Percentiles rank a stretch among this genome's conserved stretches.
Conservation (phyloP, 2,113 vertebrate species). For the Actinemys pallida region DNA sequence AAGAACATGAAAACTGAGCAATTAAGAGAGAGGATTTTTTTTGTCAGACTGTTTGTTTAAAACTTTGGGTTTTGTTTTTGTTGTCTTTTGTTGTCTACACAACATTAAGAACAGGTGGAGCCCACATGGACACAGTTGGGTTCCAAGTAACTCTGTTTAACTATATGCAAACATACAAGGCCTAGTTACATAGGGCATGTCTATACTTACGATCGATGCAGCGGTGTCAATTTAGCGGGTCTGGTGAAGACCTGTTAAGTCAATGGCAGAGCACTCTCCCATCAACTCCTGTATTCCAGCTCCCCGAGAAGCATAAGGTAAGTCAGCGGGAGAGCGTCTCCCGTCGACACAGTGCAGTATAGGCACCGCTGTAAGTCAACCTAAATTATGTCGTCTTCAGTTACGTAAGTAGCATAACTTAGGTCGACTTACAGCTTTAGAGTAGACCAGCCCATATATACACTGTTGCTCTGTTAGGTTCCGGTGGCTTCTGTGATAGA, state of each 20-base stretch:
- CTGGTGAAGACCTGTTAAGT: too few relatives aligned
- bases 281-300: too few relatives aligned
- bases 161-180: neutral
- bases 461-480: neutral
- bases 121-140: neutral
- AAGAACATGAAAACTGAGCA: neutral
- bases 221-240: too few relatives aligned
- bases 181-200: neutral
- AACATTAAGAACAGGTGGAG: neutral
- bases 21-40: neutral
- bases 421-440: too few relatives aligned
- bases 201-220: too few relatives aligned
- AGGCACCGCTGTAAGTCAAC: too few relatives aligned
- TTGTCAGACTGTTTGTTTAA: neutral
- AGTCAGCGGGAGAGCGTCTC: too few relatives aligned
- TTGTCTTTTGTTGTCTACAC: neutral
- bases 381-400: too few relatives aligned
- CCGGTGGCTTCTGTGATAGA: neutral
- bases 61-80: neutral
- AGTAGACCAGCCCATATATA: neutral
- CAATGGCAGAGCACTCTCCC: too few relatives aligned
- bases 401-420: too few relatives aligned
- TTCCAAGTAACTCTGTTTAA: neutral
- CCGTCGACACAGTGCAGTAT: too few relatives aligned
- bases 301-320: too few relatives aligned